These are phyloP conservation scores for Malurus melanocephalus DNA, from an alignment of 2,113 vertebrate species.

Conservation along the genomic window DNA sequence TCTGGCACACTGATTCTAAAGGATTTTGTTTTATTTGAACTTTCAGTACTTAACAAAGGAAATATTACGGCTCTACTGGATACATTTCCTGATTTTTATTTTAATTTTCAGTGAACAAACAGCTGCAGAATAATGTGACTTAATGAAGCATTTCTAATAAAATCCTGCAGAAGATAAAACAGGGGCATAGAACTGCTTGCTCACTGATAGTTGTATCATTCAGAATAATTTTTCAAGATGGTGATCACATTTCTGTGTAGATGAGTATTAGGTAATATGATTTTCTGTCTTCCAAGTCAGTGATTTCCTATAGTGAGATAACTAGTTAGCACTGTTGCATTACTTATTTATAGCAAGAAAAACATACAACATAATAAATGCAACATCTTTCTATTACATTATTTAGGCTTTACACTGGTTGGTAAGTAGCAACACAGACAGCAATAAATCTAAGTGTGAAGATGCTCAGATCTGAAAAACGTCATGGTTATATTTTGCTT, in stretches of 20 bases:
- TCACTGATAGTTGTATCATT: slow-evolving; percentile 32
- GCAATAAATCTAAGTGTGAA: background rate
- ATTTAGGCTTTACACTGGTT: background rate
- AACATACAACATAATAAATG: background rate
- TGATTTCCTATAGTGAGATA: background rate
- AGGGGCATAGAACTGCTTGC: slow-evolving; percentile 23
- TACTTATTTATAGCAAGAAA: background rate
- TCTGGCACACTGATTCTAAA: background rate
- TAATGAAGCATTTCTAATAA: slow-evolving; percentile 72
- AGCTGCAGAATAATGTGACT: slow-evolving; percentile 65
- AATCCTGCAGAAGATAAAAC: slow-evolving; percentile 62
- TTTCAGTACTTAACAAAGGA: slow-evolving; percentile 56
- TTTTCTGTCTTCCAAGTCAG: slow-evolving; percentile 22
- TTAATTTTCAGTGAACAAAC: slow-evolving; percentile 67
- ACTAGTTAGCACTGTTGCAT: background rate
- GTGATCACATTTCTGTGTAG: slow-evolving; percentile 34
- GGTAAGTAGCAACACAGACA: background rate
- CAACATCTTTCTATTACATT: background rate
- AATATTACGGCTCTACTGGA: slow-evolving; percentile 43
- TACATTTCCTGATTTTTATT: slow-evolving; percentile 62
- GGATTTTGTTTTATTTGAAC: slow-evolving; percentile 28
- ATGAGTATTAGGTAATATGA: background rate
- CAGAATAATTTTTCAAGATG: slow-evolving; percentile 46
- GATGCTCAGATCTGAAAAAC: background rate
- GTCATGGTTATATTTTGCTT: background rate